A percentile compares a stretch with the other conserved stretches of the same genome.
These are phyloP conservation scores for Leptestheria dahalacensis DNA, from an alignment of 1,140 invertebrate genomes.

Conservation along the genomic window DNA sequence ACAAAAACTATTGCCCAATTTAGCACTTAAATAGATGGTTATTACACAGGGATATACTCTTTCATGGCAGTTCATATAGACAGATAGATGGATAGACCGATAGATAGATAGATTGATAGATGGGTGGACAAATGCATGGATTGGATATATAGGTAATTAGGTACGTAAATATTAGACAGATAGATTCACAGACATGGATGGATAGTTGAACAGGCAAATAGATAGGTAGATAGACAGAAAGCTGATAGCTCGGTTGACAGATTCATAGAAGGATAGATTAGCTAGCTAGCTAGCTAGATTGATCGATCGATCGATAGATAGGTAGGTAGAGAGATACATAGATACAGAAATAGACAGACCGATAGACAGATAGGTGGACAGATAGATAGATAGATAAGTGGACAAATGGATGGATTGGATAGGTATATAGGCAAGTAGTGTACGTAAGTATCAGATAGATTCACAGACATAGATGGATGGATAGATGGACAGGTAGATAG, in stretches of 20 bases:
- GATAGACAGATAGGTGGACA: neutral
- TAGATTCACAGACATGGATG: neutral
- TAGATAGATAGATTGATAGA: neutral
- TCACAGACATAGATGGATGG: neutral
- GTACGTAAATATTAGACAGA: neutral
- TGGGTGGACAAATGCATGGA: neutral
- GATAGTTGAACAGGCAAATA: neutral
- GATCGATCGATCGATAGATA: neutral
- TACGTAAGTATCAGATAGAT: neutral
- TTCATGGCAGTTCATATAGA: no score
- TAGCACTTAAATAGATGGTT: no score
- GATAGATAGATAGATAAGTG: neutral
- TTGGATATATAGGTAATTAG: neutral
- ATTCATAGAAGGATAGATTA: conserved; percentile 3
- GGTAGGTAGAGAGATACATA: conserved; percentile 8
- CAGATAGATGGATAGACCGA: neutral
- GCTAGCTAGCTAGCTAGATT: neutral
- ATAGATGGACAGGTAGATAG: neutral
- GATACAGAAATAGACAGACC: conserved; percentile 13
- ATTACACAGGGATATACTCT: no score
- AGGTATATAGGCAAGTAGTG: neutral
- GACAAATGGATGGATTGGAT: neutral
- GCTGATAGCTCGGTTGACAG: neutral
- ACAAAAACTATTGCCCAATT: no score
- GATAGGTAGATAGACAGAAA: neutral